These are phyloP conservation scores for Theonella swinhoei DNA, from an alignment of 37 sponge, comb jelly and placozoan species.

Conservation along the genomic window DNA sequence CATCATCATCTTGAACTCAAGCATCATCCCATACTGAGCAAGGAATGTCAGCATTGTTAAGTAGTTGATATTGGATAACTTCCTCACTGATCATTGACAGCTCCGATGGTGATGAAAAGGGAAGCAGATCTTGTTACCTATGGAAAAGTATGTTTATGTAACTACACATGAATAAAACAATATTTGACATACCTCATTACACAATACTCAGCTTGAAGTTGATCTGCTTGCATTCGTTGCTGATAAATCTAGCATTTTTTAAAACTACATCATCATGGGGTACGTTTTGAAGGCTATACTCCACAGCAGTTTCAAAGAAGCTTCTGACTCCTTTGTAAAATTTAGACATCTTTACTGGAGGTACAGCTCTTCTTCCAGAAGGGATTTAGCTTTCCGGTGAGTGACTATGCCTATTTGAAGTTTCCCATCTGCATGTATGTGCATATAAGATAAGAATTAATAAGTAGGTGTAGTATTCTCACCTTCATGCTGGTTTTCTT, in stretches of 20 bases:
- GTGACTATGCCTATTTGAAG: not conserved
- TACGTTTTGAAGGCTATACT: constrained; percentile 4
- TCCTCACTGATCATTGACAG: constrained; percentile 5
- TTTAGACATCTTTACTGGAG: not conserved
- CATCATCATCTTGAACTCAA: not conserved
- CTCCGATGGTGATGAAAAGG: not conserved
- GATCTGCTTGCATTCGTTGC: too few relatives aligned
- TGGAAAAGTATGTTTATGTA: not conserved
- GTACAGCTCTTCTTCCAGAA: constrained; percentile 8
- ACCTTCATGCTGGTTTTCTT: constrained; percentile 27
- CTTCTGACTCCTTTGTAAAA: constrained; percentile 42
- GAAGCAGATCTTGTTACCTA: not conserved
- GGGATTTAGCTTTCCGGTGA: not conserved
- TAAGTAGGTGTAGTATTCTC: not conserved
- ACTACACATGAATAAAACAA: too few relatives aligned
- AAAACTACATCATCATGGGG: constrained; percentile 29
- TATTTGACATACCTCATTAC: too few relatives aligned
- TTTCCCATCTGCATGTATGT: not conserved
- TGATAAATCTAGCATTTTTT: not conserved
- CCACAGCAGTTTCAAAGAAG: constrained; percentile 29
- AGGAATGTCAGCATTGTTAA: constrained; percentile 27
- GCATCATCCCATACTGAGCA: constrained; percentile 13
- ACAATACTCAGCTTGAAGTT: too few relatives aligned
- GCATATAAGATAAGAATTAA: not conserved
- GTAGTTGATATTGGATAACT: constrained; percentile 18